Percentiles rank a stretch among this genome's conserved stretches.
These are phyloP conservation scores for Aphelinus certus DNA, from an alignment of 1,140 invertebrate genomes.

Conservation along the genomic window DNA sequence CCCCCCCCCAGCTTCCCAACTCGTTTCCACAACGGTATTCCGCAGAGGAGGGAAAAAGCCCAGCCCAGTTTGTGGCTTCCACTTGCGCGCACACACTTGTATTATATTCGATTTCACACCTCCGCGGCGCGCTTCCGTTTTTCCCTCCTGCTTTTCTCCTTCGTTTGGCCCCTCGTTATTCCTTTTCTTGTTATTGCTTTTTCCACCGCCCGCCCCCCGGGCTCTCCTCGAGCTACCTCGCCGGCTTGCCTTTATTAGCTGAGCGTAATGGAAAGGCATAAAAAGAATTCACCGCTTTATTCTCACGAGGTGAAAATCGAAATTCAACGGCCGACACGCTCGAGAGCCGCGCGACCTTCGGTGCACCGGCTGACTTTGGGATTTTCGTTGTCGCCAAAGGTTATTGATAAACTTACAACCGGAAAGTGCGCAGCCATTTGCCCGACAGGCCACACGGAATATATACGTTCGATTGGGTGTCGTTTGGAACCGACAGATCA, in stretches of 20 bases:
- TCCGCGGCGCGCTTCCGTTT: not conserved
- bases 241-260: not conserved
- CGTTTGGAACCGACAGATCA: no score
- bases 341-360: no score
- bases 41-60: not conserved
- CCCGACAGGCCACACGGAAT: no score
- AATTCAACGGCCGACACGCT: no score
- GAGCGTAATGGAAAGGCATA: not conserved
- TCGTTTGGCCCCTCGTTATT: not conserved
- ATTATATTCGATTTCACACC: constrained; percentile 20
- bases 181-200: no score
- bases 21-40: not conserved
- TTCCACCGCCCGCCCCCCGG: not conserved
- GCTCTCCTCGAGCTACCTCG: not conserved
- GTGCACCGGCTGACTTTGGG: no score
- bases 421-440: no score
- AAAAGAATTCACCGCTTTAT: not conserved
- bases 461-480: no score
- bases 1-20: no score
- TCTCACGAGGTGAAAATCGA: not conserved
- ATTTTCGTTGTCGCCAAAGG: no score
- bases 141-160: not conserved
- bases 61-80: constrained; percentile 3
- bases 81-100: constrained; percentile 5
- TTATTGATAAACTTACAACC: no score